Conservation (phyloP, 2,888 invertebrate species). For the Athetis lepigone region DNA sequence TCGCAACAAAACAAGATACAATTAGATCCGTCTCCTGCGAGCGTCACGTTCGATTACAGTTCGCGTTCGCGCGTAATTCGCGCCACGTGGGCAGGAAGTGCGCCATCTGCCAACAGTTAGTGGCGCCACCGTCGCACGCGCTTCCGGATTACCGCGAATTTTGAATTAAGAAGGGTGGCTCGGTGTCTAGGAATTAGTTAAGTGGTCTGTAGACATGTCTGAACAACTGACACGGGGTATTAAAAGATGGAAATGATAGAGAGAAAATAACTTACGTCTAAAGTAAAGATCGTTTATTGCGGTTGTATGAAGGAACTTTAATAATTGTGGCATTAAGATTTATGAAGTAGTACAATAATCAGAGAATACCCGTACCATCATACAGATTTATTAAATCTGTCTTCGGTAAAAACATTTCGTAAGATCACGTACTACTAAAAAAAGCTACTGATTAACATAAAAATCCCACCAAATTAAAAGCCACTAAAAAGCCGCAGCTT, state of each 20-base stretch:
- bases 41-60: slow-evolving; percentile 73
- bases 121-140: slow-evolving; percentile 69
- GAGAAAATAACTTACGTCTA: slow-evolving; percentile 1
- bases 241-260: slow-evolving; percentile 38
- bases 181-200: slow-evolving; percentile 51
- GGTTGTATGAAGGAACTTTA: neutral
- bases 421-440: neutral
- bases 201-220: slow-evolving; percentile 33
- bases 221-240: slow-evolving; percentile 40
- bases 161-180: slow-evolving; percentile 51
- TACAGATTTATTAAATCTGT: neutral
- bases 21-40: slow-evolving; percentile 55
- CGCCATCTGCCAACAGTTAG: slow-evolving; percentile 70
- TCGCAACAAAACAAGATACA: slow-evolving; percentile 58
- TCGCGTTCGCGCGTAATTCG: slow-evolving; percentile 73
- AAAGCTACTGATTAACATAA: slow-evolving; percentile 1
- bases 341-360: too few species aligned
- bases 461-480: slow-evolving; percentile 37
- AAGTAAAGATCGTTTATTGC: slow-evolving; percentile 21
- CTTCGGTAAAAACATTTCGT: neutral
- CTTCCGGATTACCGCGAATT: slow-evolving; percentile 67
- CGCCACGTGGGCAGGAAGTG: slow-evolving; percentile 72
- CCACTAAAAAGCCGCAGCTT: slow-evolving; percentile 31
- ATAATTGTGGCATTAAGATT: too few species aligned
- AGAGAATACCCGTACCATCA: too few species aligned